phyloP scores from a whole-genome alignment of 2,113 vertebrate species.

The Paedocypris sp. region DNA sequence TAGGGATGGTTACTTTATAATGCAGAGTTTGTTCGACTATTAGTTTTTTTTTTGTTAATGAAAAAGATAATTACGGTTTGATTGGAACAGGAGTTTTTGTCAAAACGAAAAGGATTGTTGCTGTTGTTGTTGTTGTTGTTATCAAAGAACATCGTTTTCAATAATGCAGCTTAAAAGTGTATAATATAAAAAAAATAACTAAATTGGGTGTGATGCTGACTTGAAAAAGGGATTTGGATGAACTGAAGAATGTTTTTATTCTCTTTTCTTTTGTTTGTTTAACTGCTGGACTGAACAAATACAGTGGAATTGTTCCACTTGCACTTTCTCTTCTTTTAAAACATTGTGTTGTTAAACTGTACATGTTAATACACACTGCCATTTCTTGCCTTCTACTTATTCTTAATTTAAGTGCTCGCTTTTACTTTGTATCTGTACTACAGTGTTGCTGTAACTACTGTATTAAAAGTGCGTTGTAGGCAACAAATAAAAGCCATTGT shows the following conservation, averaged over 20 bases:
- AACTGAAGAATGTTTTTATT: slow-evolving; percentile 50
- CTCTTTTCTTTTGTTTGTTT: slow-evolving; percentile 34
- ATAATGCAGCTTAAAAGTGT: too few species aligned
- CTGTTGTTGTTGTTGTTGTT: too few species aligned
- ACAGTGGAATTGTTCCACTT: slow-evolving; percentile 48
- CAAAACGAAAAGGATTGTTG: too few species aligned
- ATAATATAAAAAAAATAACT: too few species aligned
- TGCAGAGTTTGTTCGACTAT: too few species aligned
- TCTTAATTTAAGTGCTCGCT: slow-evolving; percentile 60
- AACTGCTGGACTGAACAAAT: slow-evolving; percentile 50
- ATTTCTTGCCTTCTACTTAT: slow-evolving; percentile 55
- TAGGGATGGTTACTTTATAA: too few species aligned
- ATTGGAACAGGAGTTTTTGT: too few species aligned
- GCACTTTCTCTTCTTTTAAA: slow-evolving; percentile 57
- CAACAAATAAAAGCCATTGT: slow-evolving; percentile 65
- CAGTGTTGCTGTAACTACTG: slow-evolving; percentile 56
- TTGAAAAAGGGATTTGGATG: slow-evolving; percentile 41
- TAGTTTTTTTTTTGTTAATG: too few species aligned
- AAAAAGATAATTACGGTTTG: too few species aligned
- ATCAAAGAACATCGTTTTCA: too few species aligned
- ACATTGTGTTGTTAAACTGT: slow-evolving; percentile 67
- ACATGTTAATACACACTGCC: slow-evolving; percentile 62
- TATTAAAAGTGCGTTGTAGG: slow-evolving; percentile 54
- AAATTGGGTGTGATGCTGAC: too few species aligned
- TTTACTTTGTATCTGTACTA: slow-evolving; percentile 49